These are phyloP conservation scores for Cladopsammia gracilis DNA, from an alignment of 64 coral and sea anemone species.

Conservation along the genomic window DNA sequence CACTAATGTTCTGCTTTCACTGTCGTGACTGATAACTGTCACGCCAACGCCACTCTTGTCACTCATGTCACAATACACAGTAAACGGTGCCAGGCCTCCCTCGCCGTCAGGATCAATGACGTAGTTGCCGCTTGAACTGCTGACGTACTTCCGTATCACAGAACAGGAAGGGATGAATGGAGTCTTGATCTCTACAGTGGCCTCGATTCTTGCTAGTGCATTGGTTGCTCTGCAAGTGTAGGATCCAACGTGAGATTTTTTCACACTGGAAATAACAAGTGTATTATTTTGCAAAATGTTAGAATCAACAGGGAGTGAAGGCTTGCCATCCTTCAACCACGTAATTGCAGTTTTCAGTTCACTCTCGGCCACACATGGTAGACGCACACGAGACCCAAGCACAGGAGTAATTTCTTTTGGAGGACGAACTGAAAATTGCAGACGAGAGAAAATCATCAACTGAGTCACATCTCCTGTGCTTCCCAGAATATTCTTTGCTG, in stretches of 20 bases:
- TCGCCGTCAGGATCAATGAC: slow-evolving; percentile 1
- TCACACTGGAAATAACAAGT: not conserved
- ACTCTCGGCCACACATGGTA: slow-evolving; percentile 59
- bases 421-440: slow-evolving; percentile 5
- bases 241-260: slow-evolving; percentile 9
- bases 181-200: not conserved
- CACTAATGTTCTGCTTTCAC: slow-evolving; percentile 2
- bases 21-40: slow-evolving; percentile 22
- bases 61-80: slow-evolving; percentile 15
- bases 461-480: not conserved
- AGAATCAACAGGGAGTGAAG: not conserved
- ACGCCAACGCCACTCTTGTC: slow-evolving; percentile 22
- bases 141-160: not conserved
- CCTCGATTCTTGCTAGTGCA: not conserved
- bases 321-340: slow-evolving; percentile 44
- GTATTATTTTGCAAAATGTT: not conserved
- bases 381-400: not conserved
- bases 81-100: not conserved
- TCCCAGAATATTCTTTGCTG: slow-evolving; percentile 36
- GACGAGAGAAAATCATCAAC: not conserved
- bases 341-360: slow-evolving; percentile 24
- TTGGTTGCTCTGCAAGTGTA: slow-evolving; percentile 1
- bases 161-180: not conserved
- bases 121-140: not conserved
- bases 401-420: not conserved